These are phyloP conservation scores for Alcis repandata DNA, from an alignment of 2,888 invertebrate species.

Conservation along the genomic window DNA sequence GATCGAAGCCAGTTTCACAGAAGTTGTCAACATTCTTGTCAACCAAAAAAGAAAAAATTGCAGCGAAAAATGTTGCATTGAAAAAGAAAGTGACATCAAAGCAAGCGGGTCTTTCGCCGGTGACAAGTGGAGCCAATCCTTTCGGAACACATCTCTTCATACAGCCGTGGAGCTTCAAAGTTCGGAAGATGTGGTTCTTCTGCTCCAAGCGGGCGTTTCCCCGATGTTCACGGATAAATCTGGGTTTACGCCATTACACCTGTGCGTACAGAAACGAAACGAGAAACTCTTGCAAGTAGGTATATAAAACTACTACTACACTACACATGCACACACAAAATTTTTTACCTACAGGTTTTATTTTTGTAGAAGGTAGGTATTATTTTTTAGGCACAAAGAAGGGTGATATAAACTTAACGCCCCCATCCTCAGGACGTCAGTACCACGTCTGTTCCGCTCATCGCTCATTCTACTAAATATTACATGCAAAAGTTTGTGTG, in stretches of 20 bases:
- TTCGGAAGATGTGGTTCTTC: constrained; percentile 36
- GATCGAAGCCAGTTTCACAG: constrained; percentile 30
- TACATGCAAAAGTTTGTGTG: too few relatives aligned
- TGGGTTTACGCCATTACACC: constrained; percentile 51
- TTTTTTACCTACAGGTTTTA: too few relatives aligned
- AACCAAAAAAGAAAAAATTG: constrained; percentile 1
- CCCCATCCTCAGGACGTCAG: too few relatives aligned
- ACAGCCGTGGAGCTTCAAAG: constrained; percentile 52
- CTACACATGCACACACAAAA: too few relatives aligned
- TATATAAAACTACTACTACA: too few relatives aligned
- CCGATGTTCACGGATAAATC: constrained; percentile 35
- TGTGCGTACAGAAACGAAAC: constrained; percentile 49
- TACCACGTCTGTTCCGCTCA: too few relatives aligned
- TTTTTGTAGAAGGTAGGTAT: too few relatives aligned
- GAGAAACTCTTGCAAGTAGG: constrained; percentile 50
- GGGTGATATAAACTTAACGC: too few relatives aligned
- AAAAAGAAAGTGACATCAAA: too few relatives aligned
- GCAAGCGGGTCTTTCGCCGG: too few relatives aligned
- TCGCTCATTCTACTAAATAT: too few relatives aligned
- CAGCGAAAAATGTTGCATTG: background rate
- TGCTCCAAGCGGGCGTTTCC: constrained; percentile 46
- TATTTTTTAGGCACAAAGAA: too few relatives aligned
- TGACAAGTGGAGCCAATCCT: background rate
- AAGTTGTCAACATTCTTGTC: constrained; percentile 36
- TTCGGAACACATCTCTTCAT: constrained; percentile 44